Percentiles rank a stretch among this genome's conserved stretches.
Conservation (phyloP, 2,113 vertebrate species). For the Perca schrenkii region DNA sequence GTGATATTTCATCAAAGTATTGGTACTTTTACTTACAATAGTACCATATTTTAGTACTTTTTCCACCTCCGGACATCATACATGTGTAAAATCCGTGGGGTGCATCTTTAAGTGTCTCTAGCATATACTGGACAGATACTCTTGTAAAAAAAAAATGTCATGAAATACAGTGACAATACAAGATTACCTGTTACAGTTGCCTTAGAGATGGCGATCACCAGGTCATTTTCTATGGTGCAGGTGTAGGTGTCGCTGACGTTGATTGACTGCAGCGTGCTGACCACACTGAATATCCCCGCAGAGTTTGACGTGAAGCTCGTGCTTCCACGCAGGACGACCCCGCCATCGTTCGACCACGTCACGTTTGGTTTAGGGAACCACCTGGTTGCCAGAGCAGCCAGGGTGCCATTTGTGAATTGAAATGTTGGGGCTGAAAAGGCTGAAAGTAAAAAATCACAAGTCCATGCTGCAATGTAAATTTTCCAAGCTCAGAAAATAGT, state of each 20-base stretch:
- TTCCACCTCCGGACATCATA: too few relatives aligned
- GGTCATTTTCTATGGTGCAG: constrained; percentile 50
- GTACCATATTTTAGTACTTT: too few relatives aligned
- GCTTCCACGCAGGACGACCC: not conserved
- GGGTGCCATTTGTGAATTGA: not conserved
- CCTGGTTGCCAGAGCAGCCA: constrained; percentile 41
- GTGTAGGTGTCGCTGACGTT: constrained; percentile 32
- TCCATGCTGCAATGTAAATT: too few relatives aligned
- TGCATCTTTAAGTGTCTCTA: not conserved
- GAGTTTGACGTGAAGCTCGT: not conserved
- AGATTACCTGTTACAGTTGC: constrained; percentile 57
- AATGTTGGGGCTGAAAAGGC: constrained; percentile 65
- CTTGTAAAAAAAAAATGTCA: not conserved
- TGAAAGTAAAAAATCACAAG: constrained; percentile 11
- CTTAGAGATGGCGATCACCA: constrained; percentile 33
- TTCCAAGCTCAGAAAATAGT: not conserved
- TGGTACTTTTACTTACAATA: too few relatives aligned
- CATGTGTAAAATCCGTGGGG: too few relatives aligned
- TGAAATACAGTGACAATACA: not conserved
- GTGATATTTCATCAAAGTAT: too few relatives aligned
- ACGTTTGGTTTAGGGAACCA: constrained; percentile 68
- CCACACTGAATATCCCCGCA: constrained; percentile 17
- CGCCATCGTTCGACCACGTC: constrained; percentile 35
- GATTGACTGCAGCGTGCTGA: constrained; percentile 17
- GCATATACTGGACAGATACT: not conserved